Conservation (phyloP, 2,113 vertebrate genomes). For the Hyla sarda region DNA sequence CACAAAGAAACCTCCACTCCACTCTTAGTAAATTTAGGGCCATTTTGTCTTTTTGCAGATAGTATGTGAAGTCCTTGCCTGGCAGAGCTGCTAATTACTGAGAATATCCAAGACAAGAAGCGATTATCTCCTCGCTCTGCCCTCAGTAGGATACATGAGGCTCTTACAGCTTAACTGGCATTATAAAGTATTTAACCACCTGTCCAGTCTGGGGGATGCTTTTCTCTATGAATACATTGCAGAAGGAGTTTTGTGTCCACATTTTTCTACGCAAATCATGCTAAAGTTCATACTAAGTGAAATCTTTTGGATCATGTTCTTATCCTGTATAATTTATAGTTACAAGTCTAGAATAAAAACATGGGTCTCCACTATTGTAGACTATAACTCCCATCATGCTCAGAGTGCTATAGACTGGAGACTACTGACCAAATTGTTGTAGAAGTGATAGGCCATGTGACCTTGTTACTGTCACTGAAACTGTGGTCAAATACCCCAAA, state of each 20-base stretch:
- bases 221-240: not conserved
- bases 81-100: constrained; percentile 25
- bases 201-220: not conserved
- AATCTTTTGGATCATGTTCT: not conserved
- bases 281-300: not conserved
- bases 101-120: constrained; percentile 29
- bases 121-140: constrained; percentile 24
- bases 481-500: too few relatives aligned
- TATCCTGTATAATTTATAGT: not conserved
- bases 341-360: not conserved
- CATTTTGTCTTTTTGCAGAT: not conserved
- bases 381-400: too few relatives aligned
- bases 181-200: constrained; percentile 42
- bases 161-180: constrained; percentile 5
- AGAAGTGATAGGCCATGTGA: too few relatives aligned
- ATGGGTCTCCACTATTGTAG: too few relatives aligned
- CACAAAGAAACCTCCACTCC: too few relatives aligned
- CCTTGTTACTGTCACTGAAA: too few relatives aligned
- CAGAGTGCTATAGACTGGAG: too few relatives aligned
- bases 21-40: too few relatives aligned
- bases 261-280: not conserved
- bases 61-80: not conserved
- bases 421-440: too few relatives aligned
- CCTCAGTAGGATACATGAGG: constrained; percentile 13
- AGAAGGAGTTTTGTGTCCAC: too few relatives aligned